A percentile compares a stretch with the other conserved stretches of the same genome.
phyloP scores from a whole-genome alignment of 2,113 vertebrate species.

The Cyprinodon tularosa region DNA sequence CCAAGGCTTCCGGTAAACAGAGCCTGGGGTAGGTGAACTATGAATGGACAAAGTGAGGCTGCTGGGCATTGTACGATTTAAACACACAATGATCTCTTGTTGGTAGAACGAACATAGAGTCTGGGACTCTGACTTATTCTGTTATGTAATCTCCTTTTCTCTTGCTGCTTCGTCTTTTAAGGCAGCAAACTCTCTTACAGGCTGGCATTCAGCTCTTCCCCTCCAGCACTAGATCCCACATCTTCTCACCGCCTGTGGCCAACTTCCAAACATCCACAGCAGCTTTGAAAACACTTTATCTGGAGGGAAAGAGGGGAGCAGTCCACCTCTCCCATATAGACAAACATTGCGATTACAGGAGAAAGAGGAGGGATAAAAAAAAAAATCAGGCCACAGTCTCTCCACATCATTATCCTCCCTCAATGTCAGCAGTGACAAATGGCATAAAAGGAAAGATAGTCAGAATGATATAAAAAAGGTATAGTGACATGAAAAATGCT shows the following conservation, averaged over 20 bases:
- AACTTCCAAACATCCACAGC: conserved; percentile 56
- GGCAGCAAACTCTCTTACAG: conserved; percentile 47
- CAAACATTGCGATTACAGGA: conserved; percentile 46
- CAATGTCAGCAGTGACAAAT: conserved; percentile 61
- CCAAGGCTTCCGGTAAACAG: conserved; percentile 65
- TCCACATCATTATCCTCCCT: conserved; percentile 70
- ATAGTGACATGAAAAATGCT: conserved; percentile 54
- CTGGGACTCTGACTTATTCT: conserved; percentile 33
- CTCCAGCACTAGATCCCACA: conserved; percentile 31
- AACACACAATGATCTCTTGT: conserved; percentile 33
- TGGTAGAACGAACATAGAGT: conserved; percentile 28
- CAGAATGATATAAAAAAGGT: conserved; percentile 47
- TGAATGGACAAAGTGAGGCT: conserved; percentile 38
- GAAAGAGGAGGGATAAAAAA: conserved; percentile 29
- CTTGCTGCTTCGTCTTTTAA: conserved; percentile 47
- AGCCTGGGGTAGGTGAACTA: conserved; percentile 49
- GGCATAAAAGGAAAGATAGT: conserved; percentile 61
- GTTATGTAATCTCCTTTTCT: conserved; percentile 57
- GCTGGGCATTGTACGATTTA: conserved; percentile 40
- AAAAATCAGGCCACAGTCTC: conserved; percentile 73
- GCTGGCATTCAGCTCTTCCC: conserved; percentile 34
- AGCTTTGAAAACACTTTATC: conserved; percentile 43
- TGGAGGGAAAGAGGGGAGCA: conserved; percentile 27
- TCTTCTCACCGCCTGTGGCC: conserved; percentile 40
- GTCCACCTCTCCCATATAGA: conserved; percentile 47